phyloP scores from a whole-genome alignment of 1,140 invertebrate species.

The Anastatus disparis region DNA sequence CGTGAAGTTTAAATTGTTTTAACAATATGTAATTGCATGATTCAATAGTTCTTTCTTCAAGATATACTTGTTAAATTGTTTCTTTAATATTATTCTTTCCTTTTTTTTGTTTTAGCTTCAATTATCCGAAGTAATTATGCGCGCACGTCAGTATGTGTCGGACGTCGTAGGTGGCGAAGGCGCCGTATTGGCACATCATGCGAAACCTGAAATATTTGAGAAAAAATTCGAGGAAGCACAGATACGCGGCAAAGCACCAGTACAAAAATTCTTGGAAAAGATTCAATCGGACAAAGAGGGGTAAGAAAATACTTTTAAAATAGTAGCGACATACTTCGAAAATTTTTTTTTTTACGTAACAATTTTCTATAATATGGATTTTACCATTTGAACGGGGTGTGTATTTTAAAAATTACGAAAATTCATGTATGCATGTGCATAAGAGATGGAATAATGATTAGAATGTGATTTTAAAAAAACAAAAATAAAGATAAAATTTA shows the following conservation, averaged over 20 bases:
- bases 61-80: too few species aligned
- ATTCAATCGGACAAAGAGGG: conserved; percentile 91
- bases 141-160: conserved; percentile 91
- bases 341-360: conserved; percentile 22
- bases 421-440: conserved; percentile 3
- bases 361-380: too few species aligned
- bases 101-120: conserved; percentile 88
- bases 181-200: conserved; percentile 85
- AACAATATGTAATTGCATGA: too few species aligned
- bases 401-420: background rate
- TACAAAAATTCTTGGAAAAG: conserved; percentile 90
- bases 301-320: conserved; percentile 67
- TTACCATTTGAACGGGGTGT: background rate
- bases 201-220: conserved; percentile 87
- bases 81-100: too few species aligned
- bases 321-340: background rate
- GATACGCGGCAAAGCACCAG: conserved; percentile 78
- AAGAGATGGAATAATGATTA: background rate
- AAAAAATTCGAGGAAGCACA: conserved; percentile 83
- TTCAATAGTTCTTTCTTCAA: too few species aligned
- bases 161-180: conserved; percentile 85
- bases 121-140: conserved; percentile 96
- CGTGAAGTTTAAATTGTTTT: too few species aligned
- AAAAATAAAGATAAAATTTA: conserved; percentile 18
- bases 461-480: background rate